Base-by-base conservation (phyloP, 2,888 invertebrate species). In the Philereme transversata region DNA sequence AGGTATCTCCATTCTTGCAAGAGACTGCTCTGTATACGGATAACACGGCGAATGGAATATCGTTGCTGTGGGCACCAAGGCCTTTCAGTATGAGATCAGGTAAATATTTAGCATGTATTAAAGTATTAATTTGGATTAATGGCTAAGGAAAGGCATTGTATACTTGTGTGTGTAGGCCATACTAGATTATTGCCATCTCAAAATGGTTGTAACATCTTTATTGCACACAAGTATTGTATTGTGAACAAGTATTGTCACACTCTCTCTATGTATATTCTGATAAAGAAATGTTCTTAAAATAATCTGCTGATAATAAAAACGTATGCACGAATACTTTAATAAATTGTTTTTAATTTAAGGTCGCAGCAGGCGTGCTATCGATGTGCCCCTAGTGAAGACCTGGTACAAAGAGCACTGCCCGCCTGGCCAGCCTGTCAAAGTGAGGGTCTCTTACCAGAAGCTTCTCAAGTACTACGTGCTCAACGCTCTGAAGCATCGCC, bases 381-480 rank as follows among this genome's bases (percentile, higher is more conserved):
- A 99, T 86, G 96, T 99, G 51, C 99, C 99, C 0, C 88, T 99
- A 41, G 99, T 99, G 0, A 99, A 99, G 89, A 95, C 96, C 0
- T 99, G 99, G 99, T 99, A 97, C 84, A 95, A 97, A 79, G 98
- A 98, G 79, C 98, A 98, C 82, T 97, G 97, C 77, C 98, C 98
- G 0, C 98, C 98, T 0, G 97, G 98, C 0, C 98, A 98, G 91
- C 99, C 99, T 0, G 99, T 99, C 0, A 99, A 99, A 94, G 99
- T 99, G 41, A 95, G 99, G 67, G 99, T 99, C 40, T 99, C 99
- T 52, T 99, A 99, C 83, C 99, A 99, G 86, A 99, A 99, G 82
- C 92, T 99, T 41, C 93, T 99, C 51, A 99, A 99, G 85, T 99
- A 99, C 84, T 99, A 97, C 82, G 99, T 99, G 0, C 93, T 99